Evolutionary conservation across 2,113 vertebrate species (phyloP), one percentile per base, ranked within the genome.

Genomic region (Crotophaga sulcirostris): DNA sequence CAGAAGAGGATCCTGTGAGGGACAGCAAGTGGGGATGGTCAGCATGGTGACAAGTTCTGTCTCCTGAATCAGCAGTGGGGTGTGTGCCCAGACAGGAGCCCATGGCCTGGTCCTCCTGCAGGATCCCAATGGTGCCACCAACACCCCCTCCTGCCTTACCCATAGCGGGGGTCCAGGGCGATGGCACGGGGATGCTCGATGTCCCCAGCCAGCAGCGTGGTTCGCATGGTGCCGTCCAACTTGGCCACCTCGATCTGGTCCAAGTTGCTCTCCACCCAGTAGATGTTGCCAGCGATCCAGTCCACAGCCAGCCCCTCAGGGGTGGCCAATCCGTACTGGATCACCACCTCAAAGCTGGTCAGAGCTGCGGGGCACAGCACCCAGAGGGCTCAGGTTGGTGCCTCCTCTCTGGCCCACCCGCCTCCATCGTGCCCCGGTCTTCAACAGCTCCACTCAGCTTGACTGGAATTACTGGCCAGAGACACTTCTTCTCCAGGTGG

Each of bases 191-290:
- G 99, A 84, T 99, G 99, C 88, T 99, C 99, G 23, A 99, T 99
- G 86, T 99, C 99, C 33, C 99, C 99, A 0, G 99, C 99, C 96
- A 99, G 96, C 75, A 99, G 98, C 0, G 99, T 99, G 72, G 99
- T 99, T 62, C 99, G 87, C 98, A 99, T 99, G 87, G 99, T 99
- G 56, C 99, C 99, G 0, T 99, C 99, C 93, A 99, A 98, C 94
- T 98, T 99, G 96, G 99, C 99, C 97, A 99, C 99, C 90, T 99
- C 99, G 3, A 99, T 99, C 98, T 99, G 99, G 97, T 99, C 99
- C 97, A 99, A 97, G 97, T 99, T 99, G 95, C 99, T 99, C 97
- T 99, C 99, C 72, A 99, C 99, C 99, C 99, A 99, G 98, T 99
- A 99, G 97, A 99, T 99, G 96, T 99, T 99, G 86, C 99, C 99